phyloP scores from a whole-genome alignment of 2,113 vertebrate species.

The Pelmatolapia mariae region DNA sequence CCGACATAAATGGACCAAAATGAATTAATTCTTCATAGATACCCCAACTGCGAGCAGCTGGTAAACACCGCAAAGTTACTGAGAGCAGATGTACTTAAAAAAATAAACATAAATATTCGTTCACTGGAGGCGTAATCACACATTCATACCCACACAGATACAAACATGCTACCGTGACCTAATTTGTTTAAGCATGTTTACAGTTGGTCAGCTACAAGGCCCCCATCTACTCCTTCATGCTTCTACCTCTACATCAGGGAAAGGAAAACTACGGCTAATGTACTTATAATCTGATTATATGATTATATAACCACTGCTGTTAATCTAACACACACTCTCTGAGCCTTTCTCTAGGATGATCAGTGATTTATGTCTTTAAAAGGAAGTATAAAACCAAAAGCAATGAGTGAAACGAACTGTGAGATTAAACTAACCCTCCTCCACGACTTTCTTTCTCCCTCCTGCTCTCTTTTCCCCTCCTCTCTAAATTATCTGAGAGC shows the following conservation, averaged over 20 bases:
- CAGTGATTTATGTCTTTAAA: conserved; percentile 66
- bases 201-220: not conserved
- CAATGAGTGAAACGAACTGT: conserved; percentile 66
- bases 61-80: conserved; percentile 32
- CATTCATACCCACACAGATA: not conserved
- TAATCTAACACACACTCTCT: conserved; percentile 26
- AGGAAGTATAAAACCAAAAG: conserved; percentile 63
- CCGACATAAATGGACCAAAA: conserved; percentile 17
- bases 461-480: conserved; percentile 1
- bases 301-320: conserved; percentile 32
- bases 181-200: conserved; percentile 15
- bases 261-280: conserved; percentile 44
- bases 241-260: conserved; percentile 29
- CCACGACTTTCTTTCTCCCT: conserved; percentile 18
- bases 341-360: conserved; percentile 30
- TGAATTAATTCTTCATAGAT: conserved; percentile 27
- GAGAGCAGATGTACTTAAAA: conserved; percentile 34
- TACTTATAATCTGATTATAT: conserved; percentile 45
- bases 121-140: conserved; percentile 13
- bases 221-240: conserved; percentile 3
- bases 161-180: not conserved
- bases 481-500: conserved; percentile 63
- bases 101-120: conserved; percentile 33
- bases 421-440: conserved; percentile 69
- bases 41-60: conserved; percentile 35